Conservation (phyloP, 2,113 vertebrate genomes). For the Cariama cristata region DNA sequence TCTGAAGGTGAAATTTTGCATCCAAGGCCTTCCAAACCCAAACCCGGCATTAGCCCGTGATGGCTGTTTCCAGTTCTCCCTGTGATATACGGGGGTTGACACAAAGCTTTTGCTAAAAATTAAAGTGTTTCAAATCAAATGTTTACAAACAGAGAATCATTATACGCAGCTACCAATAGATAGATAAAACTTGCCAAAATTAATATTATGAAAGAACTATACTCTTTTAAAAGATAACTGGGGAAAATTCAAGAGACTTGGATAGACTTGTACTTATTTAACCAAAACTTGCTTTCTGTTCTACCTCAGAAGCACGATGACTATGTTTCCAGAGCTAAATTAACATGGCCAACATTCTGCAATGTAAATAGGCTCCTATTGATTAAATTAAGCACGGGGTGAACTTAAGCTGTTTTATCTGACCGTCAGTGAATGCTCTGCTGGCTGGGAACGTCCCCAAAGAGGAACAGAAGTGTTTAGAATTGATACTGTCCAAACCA, state of each 20-base stretch:
- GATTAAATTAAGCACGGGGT: conserved; percentile 79
- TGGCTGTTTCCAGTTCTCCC: background rate
- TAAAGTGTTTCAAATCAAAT: background rate
- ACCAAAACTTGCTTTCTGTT: conserved; percentile 39
- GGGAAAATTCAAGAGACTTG: background rate
- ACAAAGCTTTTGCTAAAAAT: background rate
- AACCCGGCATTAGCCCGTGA: background rate
- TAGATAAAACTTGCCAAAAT: background rate
- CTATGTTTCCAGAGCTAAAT: conserved; percentile 78
- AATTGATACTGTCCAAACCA: conserved; percentile 86
- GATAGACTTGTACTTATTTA: background rate
- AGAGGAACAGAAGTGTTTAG: conserved; percentile 78
- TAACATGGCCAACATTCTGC: conserved; percentile 74
- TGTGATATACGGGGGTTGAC: background rate
- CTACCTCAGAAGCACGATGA: conserved; percentile 55
- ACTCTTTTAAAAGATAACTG: background rate
- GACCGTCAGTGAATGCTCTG: conserved; percentile 74
- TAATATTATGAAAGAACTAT: background rate
- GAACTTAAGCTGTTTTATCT: conserved; percentile 77
- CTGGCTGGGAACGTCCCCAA: conserved; percentile 77
- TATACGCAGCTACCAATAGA: background rate
- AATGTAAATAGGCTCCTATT: conserved; percentile 83
- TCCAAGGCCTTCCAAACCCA: background rate
- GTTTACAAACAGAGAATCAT: background rate
- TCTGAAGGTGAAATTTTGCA: background rate